Conservation (phyloP, 1,140 invertebrate species). For the Asbolus verrucosus region DNA sequence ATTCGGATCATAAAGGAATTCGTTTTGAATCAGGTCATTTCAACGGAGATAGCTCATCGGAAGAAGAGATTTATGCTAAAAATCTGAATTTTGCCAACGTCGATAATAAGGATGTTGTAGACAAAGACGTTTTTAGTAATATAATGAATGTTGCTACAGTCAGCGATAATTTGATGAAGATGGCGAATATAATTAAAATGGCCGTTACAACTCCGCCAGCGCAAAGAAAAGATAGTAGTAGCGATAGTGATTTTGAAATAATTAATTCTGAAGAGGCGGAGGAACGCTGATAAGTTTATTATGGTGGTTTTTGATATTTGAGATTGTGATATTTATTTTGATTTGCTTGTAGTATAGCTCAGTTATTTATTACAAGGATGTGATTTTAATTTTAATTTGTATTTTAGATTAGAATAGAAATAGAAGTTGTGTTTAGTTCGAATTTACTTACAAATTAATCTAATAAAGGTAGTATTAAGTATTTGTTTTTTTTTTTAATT, state of each 20-base stretch:
- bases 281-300: constrained; percentile 10
- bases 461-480: not conserved
- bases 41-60: constrained; percentile 57
- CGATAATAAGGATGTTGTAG: constrained; percentile 5
- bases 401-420: constrained; percentile 3
- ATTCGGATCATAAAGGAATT: constrained; percentile 57
- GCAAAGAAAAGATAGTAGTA: constrained; percentile 52
- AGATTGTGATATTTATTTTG: constrained; percentile 50
- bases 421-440: constrained; percentile 12
- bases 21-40: constrained; percentile 58
- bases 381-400: constrained; percentile 26
- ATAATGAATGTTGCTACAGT: constrained; percentile 30
- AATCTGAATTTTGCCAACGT: constrained; percentile 48
- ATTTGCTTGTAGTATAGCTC: constrained; percentile 30
- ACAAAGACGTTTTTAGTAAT: constrained; percentile 44
- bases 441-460: not conserved
- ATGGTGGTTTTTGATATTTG: constrained; percentile 22
- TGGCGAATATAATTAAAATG: constrained; percentile 48
- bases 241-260: constrained; percentile 61
- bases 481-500: not conserved
- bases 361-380: constrained; percentile 32
- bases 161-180: constrained; percentile 41
- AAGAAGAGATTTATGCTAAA: constrained; percentile 54
- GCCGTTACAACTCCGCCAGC: not conserved
- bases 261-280: constrained; percentile 54